Conservation (phyloP, 2,113 vertebrate species). For the Lathamus discolor region DNA sequence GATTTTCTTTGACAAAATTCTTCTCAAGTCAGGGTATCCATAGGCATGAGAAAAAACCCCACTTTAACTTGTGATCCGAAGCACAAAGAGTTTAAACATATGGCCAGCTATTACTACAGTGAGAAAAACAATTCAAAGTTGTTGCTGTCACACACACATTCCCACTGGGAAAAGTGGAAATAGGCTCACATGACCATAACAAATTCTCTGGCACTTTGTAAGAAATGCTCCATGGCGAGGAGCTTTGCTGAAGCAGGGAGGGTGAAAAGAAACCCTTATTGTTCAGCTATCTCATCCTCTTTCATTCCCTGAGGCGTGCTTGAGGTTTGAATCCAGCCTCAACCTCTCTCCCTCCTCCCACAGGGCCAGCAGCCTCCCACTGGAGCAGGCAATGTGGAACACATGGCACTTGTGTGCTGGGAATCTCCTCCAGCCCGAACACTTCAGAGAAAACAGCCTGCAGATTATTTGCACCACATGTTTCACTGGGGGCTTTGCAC, state of each 20-base stretch:
- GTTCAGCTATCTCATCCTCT: neutral
- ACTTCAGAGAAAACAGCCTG: neutral
- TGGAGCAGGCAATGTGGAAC: neutral
- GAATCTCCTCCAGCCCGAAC: neutral
- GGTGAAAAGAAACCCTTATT: neutral
- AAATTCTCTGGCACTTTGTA: neutral
- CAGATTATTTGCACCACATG: neutral
- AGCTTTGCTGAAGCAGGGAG: neutral
- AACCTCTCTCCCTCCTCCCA: neutral
- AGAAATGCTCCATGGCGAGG: neutral
- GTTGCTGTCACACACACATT: neutral
- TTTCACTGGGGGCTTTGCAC: neutral
- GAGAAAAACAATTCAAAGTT: neutral
- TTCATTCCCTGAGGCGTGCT: neutral
- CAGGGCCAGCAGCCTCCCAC: neutral
- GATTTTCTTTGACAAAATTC: neutral
- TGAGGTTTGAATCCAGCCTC: neutral
- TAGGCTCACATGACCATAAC: neutral
- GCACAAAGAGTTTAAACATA: neutral
- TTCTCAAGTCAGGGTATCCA: neutral
- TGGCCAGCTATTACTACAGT: neutral
- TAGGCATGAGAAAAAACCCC: neutral
- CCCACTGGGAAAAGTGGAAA: neutral
- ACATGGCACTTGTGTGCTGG: neutral
- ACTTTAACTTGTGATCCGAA: neutral